Conservation (phyloP, 2,113 vertebrate species). For the Neolamprologus hecqui region DNA sequence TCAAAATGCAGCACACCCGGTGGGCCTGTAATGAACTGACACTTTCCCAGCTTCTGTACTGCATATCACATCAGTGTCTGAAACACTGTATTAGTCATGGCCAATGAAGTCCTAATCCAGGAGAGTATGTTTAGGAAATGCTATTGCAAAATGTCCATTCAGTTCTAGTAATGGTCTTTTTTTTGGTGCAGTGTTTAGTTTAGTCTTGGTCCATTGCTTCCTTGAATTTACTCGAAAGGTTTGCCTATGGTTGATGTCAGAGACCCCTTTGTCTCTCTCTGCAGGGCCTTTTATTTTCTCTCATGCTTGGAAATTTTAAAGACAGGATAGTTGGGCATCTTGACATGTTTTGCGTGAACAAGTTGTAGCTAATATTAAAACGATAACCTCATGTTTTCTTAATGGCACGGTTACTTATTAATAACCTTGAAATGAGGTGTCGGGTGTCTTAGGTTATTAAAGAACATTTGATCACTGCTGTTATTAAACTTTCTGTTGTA, state of each 20-base stretch:
- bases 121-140: background rate
- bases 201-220: background rate
- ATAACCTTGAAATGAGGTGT: background rate
- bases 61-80: constrained; percentile 33
- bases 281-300: background rate
- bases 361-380: background rate
- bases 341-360: background rate
- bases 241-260: background rate
- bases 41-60: background rate
- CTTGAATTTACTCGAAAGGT: background rate
- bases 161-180: background rate
- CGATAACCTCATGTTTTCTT: background rate
- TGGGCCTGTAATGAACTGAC: constrained; percentile 53
- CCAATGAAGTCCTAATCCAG: background rate
- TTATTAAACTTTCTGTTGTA: background rate
- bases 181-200: background rate
- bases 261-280: background rate
- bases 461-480: background rate
- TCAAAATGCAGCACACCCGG: constrained; percentile 42
- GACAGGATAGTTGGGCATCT: background rate
- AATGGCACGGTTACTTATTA: background rate
- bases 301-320: background rate
- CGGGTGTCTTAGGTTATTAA: background rate
- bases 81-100: constrained; percentile 24
- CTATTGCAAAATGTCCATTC: background rate